Base-by-base conservation (phyloP, 2,888 invertebrate genomes). In the Diplazon laetatorius region DNA sequence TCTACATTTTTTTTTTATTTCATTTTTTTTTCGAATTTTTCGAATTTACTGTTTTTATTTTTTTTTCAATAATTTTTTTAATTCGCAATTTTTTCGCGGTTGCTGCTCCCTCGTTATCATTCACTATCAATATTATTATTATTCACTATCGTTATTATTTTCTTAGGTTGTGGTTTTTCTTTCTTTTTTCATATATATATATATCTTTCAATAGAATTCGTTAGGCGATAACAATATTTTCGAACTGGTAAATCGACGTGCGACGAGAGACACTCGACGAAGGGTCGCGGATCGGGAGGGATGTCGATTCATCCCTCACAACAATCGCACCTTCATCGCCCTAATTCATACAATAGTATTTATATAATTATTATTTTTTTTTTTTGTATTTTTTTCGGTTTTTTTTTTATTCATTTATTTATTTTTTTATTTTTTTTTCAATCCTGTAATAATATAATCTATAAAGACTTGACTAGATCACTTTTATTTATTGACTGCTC, bases 391-490 rank as follows among this genome's bases (percentile, higher is more conserved):
- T n/a, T n/a, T n/a, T n/a, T n/a, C n/a, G n/a, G n/a, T 37, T 57
- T 55, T 30, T 48, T 74, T 60, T 55, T n/a, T n/a, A n/a, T n/a
- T n/a, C n/a, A n/a, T n/a, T n/a, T n/a, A n/a, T n/a, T n/a, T 4
- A 20, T 35, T 60, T 62, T 70, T 59, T 59, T 59, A 42, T 65
- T 42, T 35, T 14, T 30, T 66, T 39, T 52, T 16, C 44, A 72
- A 52, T 72, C 68, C 46, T 73, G 62, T 72, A 42, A 66, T 63
- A 76, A 39, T 81, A 81, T 80, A 79, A 66, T 81, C 80, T 82
- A 83, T 82, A 84, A 84, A 84, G 83, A 87, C 85, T 88, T 90
- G 90, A 90, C 90, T 90, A 90, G 90, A 91, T 90, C 86, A 88
- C 86, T 74, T 78, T 80, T 73, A 73, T 59, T 79, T 82, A 83